Evolutionary conservation across 2,888 invertebrate species (phyloP).

Genomic region (Acrobasis suavella): DNA sequence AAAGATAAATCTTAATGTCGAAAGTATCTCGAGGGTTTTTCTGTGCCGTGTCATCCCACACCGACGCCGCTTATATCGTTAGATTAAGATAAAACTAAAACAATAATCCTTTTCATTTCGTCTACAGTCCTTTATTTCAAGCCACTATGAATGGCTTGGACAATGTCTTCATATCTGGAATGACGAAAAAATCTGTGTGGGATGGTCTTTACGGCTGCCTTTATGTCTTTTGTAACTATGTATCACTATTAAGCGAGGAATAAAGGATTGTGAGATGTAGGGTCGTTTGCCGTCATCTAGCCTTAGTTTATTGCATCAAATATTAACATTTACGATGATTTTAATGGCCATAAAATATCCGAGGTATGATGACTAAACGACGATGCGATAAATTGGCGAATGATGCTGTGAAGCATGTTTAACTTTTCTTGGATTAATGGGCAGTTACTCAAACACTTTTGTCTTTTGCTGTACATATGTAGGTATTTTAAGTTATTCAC

Average conservation of each 20-base stretch:
- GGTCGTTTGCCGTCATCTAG: conserved; percentile 45
- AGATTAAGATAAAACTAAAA: conserved; percentile 81
- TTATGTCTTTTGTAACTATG: conserved; percentile 54
- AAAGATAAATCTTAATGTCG: too few relatives aligned
- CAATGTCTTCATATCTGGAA: conserved; percentile 62
- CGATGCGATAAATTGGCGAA: too few relatives aligned
- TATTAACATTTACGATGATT: conserved; percentile 33
- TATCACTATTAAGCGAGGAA: conserved; percentile 44
- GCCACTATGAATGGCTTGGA: conserved; percentile 59
- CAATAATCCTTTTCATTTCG: conserved; percentile 80
- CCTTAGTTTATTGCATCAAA: conserved; percentile 37
- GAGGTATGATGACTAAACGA: too few relatives aligned
- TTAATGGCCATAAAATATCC: conserved; percentile 3
- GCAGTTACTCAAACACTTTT: too few relatives aligned
- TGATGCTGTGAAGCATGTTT: too few relatives aligned
- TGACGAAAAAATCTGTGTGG: conserved; percentile 63
- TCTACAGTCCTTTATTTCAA: conserved; percentile 69
- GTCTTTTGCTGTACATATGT: too few relatives aligned
- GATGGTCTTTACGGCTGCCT: conserved; percentile 52
- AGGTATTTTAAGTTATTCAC: too few relatives aligned
- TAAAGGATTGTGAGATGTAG: conserved; percentile 45
- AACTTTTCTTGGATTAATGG: too few relatives aligned
- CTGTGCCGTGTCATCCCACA: conserved; percentile 48
- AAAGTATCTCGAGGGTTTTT: conserved; percentile 39
- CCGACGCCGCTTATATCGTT: conserved; percentile 68